Evolutionary conservation across 2,888 invertebrate species (phyloP), one percentile per base, ranked within the genome.

Genomic region (Perizoma affinitatum): DNA sequence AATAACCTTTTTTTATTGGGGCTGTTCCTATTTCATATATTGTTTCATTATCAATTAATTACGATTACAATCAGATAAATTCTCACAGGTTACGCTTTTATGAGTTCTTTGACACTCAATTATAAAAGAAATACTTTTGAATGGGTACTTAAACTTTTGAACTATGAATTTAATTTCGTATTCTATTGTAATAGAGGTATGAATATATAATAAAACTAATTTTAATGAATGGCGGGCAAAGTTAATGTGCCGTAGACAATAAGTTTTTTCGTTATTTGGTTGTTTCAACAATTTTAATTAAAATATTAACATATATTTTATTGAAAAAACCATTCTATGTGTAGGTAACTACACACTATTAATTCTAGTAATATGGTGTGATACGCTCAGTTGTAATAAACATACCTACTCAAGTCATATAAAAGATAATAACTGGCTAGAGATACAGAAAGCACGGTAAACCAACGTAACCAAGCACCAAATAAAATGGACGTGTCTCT

Each of bases 61-160:
- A 63, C 49, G 62, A 66, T 68, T 55, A 60, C 56, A 61, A 66
- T 68, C 65, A 65, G 60, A 68, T 66, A 55, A 58, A 61, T 67
- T 70, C 68, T 65, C 70, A 68, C 62, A 62, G 56, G 53, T 58
- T 57, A 61, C 58, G 63, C 34, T 61, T 69, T 67, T 70, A 72
- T 66, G 68, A 62, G 70, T 68, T 71, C 59, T 58, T 70, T 70
- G 68, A 65, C 67, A 67, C 67, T 61, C 61, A 59, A 70, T 70
- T 68, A 67, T 54, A 63, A 68, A 67, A 67, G 56, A 68, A 65
- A 59, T 57, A 65, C 49, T 68, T 70, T 63, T 65, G 66, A 69
- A 72, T 71, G 66, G 67, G 64, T 51, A 68, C 58, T 70, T 70
- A 72, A 69, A 66, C 66, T 70, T 66, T 62, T 67, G 68, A 69